Base-by-base conservation (phyloP, 1,140 invertebrate species). In the Dolichoris vasculosae region DNA sequence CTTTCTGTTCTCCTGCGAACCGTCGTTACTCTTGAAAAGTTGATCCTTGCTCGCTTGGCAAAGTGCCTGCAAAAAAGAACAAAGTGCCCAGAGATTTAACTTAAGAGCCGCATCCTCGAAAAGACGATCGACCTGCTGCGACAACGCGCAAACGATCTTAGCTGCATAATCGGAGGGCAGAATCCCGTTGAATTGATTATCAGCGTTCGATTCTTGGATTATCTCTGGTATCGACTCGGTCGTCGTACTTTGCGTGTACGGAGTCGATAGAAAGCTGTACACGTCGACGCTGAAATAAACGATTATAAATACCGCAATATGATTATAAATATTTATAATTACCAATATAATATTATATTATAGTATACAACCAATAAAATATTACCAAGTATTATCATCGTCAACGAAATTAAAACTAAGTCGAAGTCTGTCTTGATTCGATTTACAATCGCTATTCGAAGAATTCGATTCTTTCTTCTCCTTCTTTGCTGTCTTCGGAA, bases 41-140 rank as follows among this genome's bases (percentile, higher is more conserved):
- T 98, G 97, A 82, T 95, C 94, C 86, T 97, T 96, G 63, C 97
- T 97, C 23, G 97, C 96, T 79, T 95, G 95, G 87, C 98, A 97
- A 0, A 99, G 93, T 73, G 97, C 95, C 23, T 95, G 94, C 43
- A 98, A 92, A 89, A 98, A 98, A 73, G 95, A 95, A 64, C 96
- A 95, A n/a, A 98, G 92, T 0, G 97, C 95, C 59, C 95, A 95
- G 59, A 99, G 93, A 89, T 98, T 98, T n/a, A 98, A 93, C 84
- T 97, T 96, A 40, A 97, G 94, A 8, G 97, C 97, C 13, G 98
- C 97, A 85, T 98, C 96, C 86, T 97, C 97, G 88, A 97, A 97
- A 15, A 97, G 89, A 86, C 96, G 96, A 90, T 98, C 97, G 0
- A 97, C 97, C 89, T 97, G 96, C 86, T 98, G 97, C 0, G 97